Evolutionary conservation across 2,888 invertebrate genomes (phyloP).

Genomic region (Oscheius sp.): DNA sequence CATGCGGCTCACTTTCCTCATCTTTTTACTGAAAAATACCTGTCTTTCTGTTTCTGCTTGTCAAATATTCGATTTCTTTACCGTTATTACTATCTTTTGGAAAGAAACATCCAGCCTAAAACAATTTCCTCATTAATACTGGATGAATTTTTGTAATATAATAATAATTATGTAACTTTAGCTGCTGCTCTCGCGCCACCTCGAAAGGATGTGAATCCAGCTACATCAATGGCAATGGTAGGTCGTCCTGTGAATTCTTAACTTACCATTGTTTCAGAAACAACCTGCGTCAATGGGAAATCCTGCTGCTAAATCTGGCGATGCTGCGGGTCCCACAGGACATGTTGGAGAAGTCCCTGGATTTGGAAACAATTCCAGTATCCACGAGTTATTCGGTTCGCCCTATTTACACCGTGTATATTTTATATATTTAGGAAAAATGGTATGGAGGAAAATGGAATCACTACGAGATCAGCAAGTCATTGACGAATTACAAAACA

Average conservation of each 20-base stretch:
- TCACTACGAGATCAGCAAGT: conserved; percentile 45
- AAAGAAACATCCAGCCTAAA: conserved; percentile 10
- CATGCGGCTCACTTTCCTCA: background rate
- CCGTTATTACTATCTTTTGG: conserved; percentile 6
- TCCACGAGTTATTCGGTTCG: conserved; percentile 53
- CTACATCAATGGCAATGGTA: background rate
- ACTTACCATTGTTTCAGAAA: no score
- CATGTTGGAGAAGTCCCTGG: conserved; percentile 50
- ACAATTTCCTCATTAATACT: background rate
- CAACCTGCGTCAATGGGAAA: no score
- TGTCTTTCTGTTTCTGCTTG: conserved; percentile 1
- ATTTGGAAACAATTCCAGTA: conserved; percentile 56
- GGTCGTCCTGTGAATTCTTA: background rate
- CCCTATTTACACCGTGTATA: background rate
- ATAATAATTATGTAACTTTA: background rate
- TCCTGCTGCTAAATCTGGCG: no score
- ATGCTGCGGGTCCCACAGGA: background rate
- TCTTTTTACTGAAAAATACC: conserved; percentile 4
- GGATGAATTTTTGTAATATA: background rate
- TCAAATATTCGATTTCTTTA: conserved; percentile 14
- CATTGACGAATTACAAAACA: conserved; percentile 50
- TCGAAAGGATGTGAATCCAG: conserved; percentile 3
- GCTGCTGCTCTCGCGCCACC: conserved; percentile 2
- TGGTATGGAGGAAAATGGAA: conserved; percentile 60
- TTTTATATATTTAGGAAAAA: conserved; percentile 42